Evolutionary conservation across 2,113 vertebrate genomes (phyloP).

Genomic region (Miniopterus natalensis): DNA sequence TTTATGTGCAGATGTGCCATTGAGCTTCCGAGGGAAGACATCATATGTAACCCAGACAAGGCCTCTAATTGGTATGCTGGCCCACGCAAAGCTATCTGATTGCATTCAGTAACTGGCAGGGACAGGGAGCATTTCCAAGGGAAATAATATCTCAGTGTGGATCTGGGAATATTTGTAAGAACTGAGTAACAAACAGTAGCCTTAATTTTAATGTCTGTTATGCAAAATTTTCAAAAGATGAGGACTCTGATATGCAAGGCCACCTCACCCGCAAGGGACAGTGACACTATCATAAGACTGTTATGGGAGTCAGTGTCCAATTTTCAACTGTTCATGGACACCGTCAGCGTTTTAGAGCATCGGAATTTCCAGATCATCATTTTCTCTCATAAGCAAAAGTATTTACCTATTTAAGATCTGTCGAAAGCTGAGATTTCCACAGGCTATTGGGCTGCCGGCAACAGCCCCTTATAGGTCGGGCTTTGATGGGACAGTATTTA

Average conservation of each 20-base stretch:
- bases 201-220: conserved; percentile 89
- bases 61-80: conserved; percentile 89
- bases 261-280: conserved; percentile 63
- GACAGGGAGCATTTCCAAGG: conserved; percentile 88
- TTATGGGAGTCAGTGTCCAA: conserved; percentile 84
- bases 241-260: conserved; percentile 81
- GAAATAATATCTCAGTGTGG: conserved; percentile 88
- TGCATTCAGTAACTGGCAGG: conserved; percentile 87
- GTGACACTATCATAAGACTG: conserved; percentile 81
- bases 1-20: conserved; percentile 81
- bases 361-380: conserved; percentile 82
- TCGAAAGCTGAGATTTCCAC: conserved; percentile 77
- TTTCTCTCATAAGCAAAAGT: conserved; percentile 85
- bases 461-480: conserved; percentile 84
- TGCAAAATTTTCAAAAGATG: conserved; percentile 86
- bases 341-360: conserved; percentile 78
- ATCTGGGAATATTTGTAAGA: conserved; percentile 85
- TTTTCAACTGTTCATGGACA: conserved; percentile 80
- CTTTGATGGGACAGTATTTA: conserved; percentile 86
- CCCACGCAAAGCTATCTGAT: conserved; percentile 88
- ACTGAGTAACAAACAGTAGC: conserved; percentile 87
- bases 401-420: conserved; percentile 87
- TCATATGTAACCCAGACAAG: conserved; percentile 72
- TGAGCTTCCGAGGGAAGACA: conserved; percentile 80
- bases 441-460: conserved; percentile 74